Evolutionary conservation across 1,140 invertebrate species (phyloP).

Genomic region (Physella acuta): DNA sequence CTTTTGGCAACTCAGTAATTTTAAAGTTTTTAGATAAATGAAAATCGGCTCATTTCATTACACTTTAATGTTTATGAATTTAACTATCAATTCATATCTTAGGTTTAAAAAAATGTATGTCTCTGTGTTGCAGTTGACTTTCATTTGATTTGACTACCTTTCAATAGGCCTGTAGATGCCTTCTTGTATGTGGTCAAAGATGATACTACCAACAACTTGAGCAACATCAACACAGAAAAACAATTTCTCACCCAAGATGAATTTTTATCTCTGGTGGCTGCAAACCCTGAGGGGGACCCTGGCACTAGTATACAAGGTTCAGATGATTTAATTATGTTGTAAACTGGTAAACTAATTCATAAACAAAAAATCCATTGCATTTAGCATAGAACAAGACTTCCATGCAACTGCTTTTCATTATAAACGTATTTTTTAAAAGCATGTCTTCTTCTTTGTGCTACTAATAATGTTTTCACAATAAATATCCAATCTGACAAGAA

Average conservation of each 20-base stretch:
- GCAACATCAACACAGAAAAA: conserved; percentile 26
- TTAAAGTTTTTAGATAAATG: no score
- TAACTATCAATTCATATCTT: not conserved
- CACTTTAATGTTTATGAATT: not conserved
- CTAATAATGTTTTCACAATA: not conserved
- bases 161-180: conserved; percentile 29
- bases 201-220: conserved; percentile 24
- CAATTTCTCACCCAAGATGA: conserved; percentile 25
- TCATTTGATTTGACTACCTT: not conserved
- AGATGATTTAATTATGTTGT: not conserved
- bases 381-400: not conserved
- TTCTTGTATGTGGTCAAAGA: conserved; percentile 31
- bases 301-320: conserved; percentile 27
- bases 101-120: not conserved
- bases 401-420: not conserved
- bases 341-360: not conserved
- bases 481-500: not conserved
- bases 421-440: not conserved
- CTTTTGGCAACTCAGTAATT: conserved; percentile 22
- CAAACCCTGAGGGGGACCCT: conserved; percentile 28
- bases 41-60: no score
- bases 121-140: not conserved
- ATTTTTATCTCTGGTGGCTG: conserved; percentile 22
- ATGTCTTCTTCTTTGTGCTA: not conserved
- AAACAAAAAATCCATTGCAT: not conserved